Base-by-base conservation (phyloP, 2,113 vertebrate genomes). In the Nothoprocta pentlandii region DNA sequence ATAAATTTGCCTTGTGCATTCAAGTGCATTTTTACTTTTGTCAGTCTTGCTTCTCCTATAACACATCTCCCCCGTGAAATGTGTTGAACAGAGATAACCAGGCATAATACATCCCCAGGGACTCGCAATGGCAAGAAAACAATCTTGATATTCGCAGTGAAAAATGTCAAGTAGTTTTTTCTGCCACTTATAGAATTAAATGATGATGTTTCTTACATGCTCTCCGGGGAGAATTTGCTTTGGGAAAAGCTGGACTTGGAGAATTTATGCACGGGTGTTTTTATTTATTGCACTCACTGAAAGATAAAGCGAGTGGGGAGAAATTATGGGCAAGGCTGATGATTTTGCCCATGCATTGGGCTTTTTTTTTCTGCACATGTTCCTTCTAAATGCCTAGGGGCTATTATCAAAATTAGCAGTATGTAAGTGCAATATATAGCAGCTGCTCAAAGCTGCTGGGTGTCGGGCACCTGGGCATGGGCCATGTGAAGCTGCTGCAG, bases 21-120 rank as follows among this genome's bases (percentile, higher is more conserved):
- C 77, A 70, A 96, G 79, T 73, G 90, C 80, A 85, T 89, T 85
- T 70, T 90, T 94, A 93, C 81, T 89, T 96, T 83, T 93, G 88
- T 95, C 94, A 70, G 3, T 87, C 87, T 92, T 58, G 66, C 16
- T 58, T 26, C 74, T 80, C 86, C 73, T 88, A 3, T 12, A 64
- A 47, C 58, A 36, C 53, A 34, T 36, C 7, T 64, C 67, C 69
- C 53, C 58, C 36, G 74, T 42, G 78, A 92, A 94, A 91, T 59
- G 84, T 92, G 93, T 49, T 92, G 90, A 84, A 67, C 13, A 34
- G 63, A 93, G 93, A 96, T 93, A 95, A 95, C 82, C 25, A 66
- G 87, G 69, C 73, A 21, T 68, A 89, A 94, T 61, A 75, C 32
- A 46, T 73, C 95, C 80, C 15, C 9, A 0, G 81, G 94, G 87